These are phyloP conservation scores for Dicroscelio sp. DNA, from an alignment of 2,888 invertebrate genomes.

Conservation along the genomic window DNA sequence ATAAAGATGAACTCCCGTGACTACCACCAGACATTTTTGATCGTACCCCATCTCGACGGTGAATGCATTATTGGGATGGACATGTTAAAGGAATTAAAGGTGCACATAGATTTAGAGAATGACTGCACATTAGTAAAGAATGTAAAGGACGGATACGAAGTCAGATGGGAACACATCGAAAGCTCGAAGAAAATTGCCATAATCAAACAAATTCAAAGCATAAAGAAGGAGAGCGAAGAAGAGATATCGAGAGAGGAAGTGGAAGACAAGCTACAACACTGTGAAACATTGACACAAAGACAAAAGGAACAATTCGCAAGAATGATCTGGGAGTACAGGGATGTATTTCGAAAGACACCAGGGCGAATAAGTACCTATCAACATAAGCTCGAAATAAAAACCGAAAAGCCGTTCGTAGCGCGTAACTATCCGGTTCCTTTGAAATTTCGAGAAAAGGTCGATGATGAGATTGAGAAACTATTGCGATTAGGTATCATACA, in stretches of 20 bases:
- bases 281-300: background rate
- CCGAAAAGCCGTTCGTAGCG: background rate
- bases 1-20: no score
- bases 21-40: no score
- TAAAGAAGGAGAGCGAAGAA: no score
- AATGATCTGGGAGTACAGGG: background rate
- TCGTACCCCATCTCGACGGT: background rate
- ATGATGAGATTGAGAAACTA: conserved; percentile 42
- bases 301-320: background rate
- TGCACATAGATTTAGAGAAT: background rate
- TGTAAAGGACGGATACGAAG: background rate
- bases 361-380: background rate
- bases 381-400: background rate
- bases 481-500: conserved; percentile 41
- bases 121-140: background rate
- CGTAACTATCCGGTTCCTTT: conserved; percentile 6
- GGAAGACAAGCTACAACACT: background rate
- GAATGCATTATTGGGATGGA: background rate
- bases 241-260: background rate
- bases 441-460: conserved; percentile 24
- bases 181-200: background rate
- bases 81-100: background rate
- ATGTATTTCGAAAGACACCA: background rate
- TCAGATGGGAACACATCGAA: background rate
- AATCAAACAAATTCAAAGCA: no score